Evolutionary conservation across 2,113 vertebrate genomes (phyloP).

Genomic region (Podarcis cretensis): DNA sequence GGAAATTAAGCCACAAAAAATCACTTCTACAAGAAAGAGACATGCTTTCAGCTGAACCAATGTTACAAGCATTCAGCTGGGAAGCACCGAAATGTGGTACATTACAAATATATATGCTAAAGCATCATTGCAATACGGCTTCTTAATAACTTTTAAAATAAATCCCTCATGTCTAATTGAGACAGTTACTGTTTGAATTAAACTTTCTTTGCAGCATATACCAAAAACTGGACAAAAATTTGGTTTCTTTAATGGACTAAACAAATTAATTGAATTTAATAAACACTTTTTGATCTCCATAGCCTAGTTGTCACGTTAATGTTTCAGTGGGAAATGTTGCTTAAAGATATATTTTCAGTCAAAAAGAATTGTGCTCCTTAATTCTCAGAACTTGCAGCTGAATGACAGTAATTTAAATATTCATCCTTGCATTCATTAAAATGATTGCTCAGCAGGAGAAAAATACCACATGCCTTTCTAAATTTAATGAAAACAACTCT

Average conservation of each 20-base stretch:
- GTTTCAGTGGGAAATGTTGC: background rate
- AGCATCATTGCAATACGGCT: background rate
- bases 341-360: conserved; percentile 6
- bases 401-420: conserved; percentile 15
- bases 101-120: background rate
- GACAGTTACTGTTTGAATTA: conserved; percentile 15
- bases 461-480: background rate
- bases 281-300: conserved; percentile 5
- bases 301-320: conserved; percentile 9
- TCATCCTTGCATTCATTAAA: conserved; percentile 16
- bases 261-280: conserved; percentile 2
- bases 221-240: background rate
- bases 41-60: background rate
- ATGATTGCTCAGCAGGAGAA: conserved; percentile 20
- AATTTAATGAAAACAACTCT: conserved; percentile 6
- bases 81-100: background rate
- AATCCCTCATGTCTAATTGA: conserved; percentile 1
- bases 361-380: background rate
- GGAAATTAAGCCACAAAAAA: background rate
- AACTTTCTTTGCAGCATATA: background rate
- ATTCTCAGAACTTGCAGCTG: background rate
- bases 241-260: background rate
- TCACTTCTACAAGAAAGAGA: background rate
- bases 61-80: background rate
- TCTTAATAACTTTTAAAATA: conserved; percentile 8